These are phyloP conservation scores for Sparidentex hasta DNA, from an alignment of 2,797 vertebrate genomes.

Conservation along the genomic window DNA sequence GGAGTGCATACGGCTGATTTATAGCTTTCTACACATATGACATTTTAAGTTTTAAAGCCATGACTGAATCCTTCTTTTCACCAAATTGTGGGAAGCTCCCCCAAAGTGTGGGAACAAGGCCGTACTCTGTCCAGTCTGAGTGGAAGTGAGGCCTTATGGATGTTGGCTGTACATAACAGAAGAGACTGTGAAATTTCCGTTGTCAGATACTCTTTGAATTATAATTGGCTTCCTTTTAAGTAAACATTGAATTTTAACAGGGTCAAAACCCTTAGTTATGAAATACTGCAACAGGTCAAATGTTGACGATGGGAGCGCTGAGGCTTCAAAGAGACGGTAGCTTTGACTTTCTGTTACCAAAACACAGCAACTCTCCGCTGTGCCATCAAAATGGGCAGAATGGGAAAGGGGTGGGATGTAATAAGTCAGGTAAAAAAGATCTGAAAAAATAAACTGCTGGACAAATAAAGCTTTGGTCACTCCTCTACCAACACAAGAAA, in stretches of 20 bases:
- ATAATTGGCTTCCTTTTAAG: conserved; percentile 55
- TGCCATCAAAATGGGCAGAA: not conserved
- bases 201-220: conserved; percentile 65
- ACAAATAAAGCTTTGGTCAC: no score
- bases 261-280: conserved; percentile 49
- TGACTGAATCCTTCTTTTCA: conserved; percentile 45
- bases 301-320: conserved; percentile 28
- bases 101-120: conserved; percentile 67
- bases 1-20: conserved; percentile 48
- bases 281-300: conserved; percentile 51
- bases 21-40: conserved; percentile 37
- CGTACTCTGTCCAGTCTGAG: conserved; percentile 32
- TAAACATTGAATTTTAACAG: conserved; percentile 42
- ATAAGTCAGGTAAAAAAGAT: not conserved
- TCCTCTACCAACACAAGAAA: no score
- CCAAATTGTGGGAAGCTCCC: conserved; percentile 55
- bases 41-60: conserved; percentile 59
- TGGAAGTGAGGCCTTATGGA: conserved; percentile 44
- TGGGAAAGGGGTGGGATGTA: not conserved
- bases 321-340: conserved; percentile 53
- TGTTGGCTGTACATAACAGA: conserved; percentile 67
- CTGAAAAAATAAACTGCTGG: not conserved
- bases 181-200: conserved; percentile 50
- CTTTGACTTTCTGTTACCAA: conserved; percentile 32
- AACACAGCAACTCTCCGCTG: conserved; percentile 31